Evolutionary conservation across 2,888 invertebrate species (phyloP), one percentile per base, ranked within the genome.

Genomic region (Drosophila melanosoma): DNA sequence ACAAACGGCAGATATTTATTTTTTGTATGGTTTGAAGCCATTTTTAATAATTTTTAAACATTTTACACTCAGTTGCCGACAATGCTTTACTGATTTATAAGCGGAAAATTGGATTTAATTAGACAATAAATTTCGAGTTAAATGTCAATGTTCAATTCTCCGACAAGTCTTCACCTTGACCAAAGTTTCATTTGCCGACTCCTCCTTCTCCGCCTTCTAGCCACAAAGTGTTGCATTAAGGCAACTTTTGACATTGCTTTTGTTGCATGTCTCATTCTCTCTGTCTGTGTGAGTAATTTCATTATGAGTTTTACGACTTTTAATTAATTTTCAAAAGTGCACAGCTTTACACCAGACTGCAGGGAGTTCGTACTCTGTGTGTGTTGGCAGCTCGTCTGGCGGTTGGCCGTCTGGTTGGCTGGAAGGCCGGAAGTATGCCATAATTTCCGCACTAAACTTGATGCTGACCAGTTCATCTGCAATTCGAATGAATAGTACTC

Each of bases 261-360:
- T 64, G 63, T 73, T 53, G 57, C 51, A 52, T 26, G 35, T 48
- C 54, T 15, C 59, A 36, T 45, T 49, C 64, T 38, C 29, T 60
- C 48, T 58, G 26, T 42, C 62, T 58, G 61, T 58, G 42, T 75
- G 74, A 63, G 74, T 83, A 85, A 85, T 85, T 85, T 83, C 81
- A 85, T 87, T 85, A 87, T 77, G 88, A 87, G 83, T 85, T 85
- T 87, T 85, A 87, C 81, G 88, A 85, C 88, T 85, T 85, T 85
- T 85, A 85, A 85, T 85, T 85, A 85, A 87, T 85, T 87, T 81
- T 77, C 69, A 79, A 87, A 87, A 85, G 83, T 85, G 83, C 83
- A 87, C 81, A 85, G 74, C 82, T 87, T 85, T 81, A 79, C 85
- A 87, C 69, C 57, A 64, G 63, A n/a, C 60, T 60, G 51, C 56